These are phyloP conservation scores for Melanaphis sacchari DNA, from an alignment of 1,140 invertebrate genomes.

Conservation along the genomic window DNA sequence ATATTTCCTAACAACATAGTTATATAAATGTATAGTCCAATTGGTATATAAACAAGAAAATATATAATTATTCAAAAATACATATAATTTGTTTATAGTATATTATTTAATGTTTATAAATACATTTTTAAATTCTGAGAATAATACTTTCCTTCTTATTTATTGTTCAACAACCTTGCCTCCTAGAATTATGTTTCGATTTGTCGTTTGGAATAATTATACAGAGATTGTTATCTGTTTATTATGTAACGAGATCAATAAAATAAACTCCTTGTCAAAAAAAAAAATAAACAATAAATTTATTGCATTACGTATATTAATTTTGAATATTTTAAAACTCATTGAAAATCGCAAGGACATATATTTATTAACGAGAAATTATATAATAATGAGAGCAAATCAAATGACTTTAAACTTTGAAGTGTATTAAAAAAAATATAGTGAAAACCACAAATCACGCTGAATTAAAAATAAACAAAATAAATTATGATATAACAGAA, in stretches of 20 bases:
- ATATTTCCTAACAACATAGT: too few relatives aligned
- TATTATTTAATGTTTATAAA: too few relatives aligned
- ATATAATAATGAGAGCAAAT: background rate
- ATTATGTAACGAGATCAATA: background rate
- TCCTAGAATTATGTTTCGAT: too few relatives aligned
- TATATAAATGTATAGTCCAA: too few relatives aligned
- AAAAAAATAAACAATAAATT: background rate
- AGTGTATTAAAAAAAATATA: background rate
- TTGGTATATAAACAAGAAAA: too few relatives aligned
- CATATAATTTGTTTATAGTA: too few relatives aligned
- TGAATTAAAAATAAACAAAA: background rate
- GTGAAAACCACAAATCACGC: background rate
- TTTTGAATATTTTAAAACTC: background rate
- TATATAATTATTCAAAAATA: too few relatives aligned
- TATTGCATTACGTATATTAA: background rate
- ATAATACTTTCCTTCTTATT: too few relatives aligned
- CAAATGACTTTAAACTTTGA: background rate
- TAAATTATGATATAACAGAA: background rate
- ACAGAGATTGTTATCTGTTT: background rate
- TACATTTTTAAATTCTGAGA: too few relatives aligned
- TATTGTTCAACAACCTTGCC: too few relatives aligned
- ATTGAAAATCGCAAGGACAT: background rate
- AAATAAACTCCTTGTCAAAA: background rate
- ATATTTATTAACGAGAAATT: background rate
- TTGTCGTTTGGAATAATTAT: too few relatives aligned